These are phyloP conservation scores for Galaxias olidus DNA, from an alignment of 2,797 vertebrate genomes.

Conservation along the genomic window DNA sequence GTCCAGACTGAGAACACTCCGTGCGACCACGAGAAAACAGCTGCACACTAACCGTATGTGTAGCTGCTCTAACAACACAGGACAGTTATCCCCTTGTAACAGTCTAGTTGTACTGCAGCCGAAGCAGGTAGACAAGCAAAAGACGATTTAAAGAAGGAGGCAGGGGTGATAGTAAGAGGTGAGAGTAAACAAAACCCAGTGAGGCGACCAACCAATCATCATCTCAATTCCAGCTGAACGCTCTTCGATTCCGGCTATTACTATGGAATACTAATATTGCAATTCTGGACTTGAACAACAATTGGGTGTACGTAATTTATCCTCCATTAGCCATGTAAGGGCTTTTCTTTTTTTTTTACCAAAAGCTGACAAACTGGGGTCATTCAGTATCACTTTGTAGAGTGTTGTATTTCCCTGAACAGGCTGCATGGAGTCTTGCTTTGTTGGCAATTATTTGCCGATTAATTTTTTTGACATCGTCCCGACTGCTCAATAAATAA, in stretches of 20 bases:
- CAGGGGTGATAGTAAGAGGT: not conserved
- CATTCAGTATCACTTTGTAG: constrained; percentile 40
- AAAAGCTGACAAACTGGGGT: constrained; percentile 35
- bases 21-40: not conserved
- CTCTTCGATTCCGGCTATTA: not conserved
- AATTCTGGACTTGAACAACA: constrained; percentile 8
- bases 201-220: not conserved
- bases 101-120: too few relatives aligned
- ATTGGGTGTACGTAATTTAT: constrained; percentile 16
- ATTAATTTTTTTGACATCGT: constrained; percentile 72
- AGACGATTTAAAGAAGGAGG: not conserved
- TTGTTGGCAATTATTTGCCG: constrained; percentile 74
- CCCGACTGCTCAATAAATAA: constrained; percentile 69
- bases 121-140: not conserved
- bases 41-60: not conserved
- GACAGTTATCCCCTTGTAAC: too few relatives aligned
- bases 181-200: not conserved
- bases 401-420: constrained; percentile 57
- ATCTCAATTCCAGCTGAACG: not conserved
- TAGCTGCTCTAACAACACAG: not conserved
- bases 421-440: constrained; percentile 41
- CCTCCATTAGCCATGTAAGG: constrained; percentile 48
- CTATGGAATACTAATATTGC: constrained; percentile 3
- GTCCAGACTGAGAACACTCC: not conserved
- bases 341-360: constrained; percentile 51